Conservation (phyloP, 2,888 invertebrate genomes). For the Mantis religiosa region DNA sequence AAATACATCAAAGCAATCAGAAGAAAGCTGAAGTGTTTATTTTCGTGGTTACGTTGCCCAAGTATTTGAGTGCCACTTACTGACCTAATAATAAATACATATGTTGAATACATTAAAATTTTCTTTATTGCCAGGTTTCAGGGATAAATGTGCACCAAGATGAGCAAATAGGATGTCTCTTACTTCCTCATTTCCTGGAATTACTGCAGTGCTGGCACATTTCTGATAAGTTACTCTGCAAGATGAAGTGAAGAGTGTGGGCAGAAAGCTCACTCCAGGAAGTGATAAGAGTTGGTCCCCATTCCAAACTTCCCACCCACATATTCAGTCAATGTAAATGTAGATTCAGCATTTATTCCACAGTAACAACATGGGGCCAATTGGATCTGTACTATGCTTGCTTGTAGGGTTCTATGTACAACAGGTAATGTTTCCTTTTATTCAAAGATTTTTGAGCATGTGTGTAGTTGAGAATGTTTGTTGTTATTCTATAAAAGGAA, state of each 20-base stretch:
- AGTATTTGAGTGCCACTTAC: too few species aligned
- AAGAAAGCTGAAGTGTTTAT: too few species aligned
- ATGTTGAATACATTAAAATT: too few species aligned
- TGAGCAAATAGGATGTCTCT: not conserved
- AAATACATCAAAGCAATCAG: too few species aligned
- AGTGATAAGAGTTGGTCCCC: not conserved
- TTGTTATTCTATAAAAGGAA: too few species aligned
- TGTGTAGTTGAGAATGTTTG: too few species aligned
- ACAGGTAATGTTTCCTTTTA: not conserved
- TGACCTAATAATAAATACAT: too few species aligned
- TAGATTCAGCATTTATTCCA: not conserved
- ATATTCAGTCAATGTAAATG: not conserved
- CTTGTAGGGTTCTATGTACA: not conserved
- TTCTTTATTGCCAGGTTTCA: not conserved
- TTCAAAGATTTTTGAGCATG: not conserved
- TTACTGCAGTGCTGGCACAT: not conserved
- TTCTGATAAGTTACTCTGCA: not conserved
- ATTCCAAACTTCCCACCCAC: conserved; percentile 10
- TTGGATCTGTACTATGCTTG: not conserved
- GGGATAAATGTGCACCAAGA: not conserved
- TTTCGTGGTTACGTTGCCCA: too few species aligned
- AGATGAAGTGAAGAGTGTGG: conserved; percentile 12
- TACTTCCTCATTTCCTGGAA: not conserved
- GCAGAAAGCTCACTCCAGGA: not conserved
- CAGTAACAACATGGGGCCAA: not conserved